These are phyloP conservation scores for Papilio dardanus DNA, from an alignment of 1,140 invertebrate species.

Conservation along the genomic window DNA sequence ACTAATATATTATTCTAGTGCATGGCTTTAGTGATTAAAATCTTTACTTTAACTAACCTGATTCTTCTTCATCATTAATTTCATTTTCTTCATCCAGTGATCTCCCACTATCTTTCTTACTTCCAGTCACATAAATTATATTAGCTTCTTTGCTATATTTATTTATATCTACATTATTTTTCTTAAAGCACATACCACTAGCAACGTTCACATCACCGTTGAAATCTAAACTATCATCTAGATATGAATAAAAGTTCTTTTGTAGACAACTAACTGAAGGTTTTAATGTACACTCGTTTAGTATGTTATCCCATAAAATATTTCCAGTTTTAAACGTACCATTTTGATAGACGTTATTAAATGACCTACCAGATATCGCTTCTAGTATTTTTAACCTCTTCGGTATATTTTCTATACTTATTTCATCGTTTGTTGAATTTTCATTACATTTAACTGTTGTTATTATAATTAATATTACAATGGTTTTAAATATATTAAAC, in stretches of 20 bases:
- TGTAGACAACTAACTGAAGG: constrained; percentile 89
- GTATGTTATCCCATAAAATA: constrained; percentile 87
- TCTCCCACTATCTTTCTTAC: constrained; percentile 52
- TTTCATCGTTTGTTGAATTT: constrained; percentile 51
- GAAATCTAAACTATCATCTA: constrained; percentile 85
- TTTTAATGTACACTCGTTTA: constrained; percentile 86
- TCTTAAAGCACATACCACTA: constrained; percentile 87
- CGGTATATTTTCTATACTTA: constrained; percentile 54
- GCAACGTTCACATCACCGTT: constrained; percentile 86
- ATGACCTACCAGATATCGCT: constrained; percentile 58
- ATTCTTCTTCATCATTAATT: constrained; percentile 68
- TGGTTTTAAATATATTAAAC: constrained; percentile 37
- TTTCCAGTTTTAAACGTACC: constrained; percentile 84
- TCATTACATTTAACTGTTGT: constrained; percentile 53
- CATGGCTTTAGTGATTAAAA: too few species aligned
- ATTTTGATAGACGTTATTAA: constrained; percentile 70
- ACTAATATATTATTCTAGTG: too few species aligned
- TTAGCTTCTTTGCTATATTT: constrained; percentile 78
- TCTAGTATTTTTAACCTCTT: constrained; percentile 67
- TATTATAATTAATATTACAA: constrained; percentile 53
- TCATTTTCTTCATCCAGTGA: constrained; percentile 71
- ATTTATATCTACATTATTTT: constrained; percentile 85
- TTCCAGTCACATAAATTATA: constrained; percentile 73
- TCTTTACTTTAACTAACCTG: constrained; percentile 75
- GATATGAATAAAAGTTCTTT: constrained; percentile 88